phyloP scores from a whole-genome alignment of 2,113 vertebrate genomes.

The Zosterops pallidus region DNA sequence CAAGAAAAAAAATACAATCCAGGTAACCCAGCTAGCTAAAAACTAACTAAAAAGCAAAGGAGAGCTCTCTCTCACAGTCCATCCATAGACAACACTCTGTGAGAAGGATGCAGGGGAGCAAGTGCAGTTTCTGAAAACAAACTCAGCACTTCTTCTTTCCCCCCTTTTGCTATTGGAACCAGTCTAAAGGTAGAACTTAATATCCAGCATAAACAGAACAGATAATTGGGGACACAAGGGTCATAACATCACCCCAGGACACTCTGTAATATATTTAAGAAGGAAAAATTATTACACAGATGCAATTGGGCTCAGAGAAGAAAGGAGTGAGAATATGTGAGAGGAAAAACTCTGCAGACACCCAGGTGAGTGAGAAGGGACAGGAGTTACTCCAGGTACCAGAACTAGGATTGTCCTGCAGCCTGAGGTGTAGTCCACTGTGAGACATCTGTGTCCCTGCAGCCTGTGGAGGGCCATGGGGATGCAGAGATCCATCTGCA shows the following conservation, averaged over 20 bases:
- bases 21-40: background rate
- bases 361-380: no score
- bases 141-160: background rate
- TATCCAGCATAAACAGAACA: background rate
- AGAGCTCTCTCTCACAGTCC: background rate
- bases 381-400: no score
- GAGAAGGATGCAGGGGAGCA: background rate
- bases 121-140: background rate
- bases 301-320: background rate
- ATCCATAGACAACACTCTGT: background rate
- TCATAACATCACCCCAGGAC: background rate
- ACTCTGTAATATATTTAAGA: background rate
- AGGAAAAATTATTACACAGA: background rate
- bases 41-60: background rate
- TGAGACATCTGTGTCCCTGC: no score
- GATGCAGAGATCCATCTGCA: background rate
- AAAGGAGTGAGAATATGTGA: background rate
- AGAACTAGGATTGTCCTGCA: no score
- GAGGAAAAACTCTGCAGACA: no score
- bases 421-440: no score
- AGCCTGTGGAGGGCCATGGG: background rate
- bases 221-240: background rate
- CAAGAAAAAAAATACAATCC: background rate
- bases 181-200: background rate
- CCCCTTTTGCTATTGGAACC: background rate